These are phyloP conservation scores for Panulirus ornatus DNA, from an alignment of 1,140 invertebrate species.

Conservation along the genomic window DNA sequence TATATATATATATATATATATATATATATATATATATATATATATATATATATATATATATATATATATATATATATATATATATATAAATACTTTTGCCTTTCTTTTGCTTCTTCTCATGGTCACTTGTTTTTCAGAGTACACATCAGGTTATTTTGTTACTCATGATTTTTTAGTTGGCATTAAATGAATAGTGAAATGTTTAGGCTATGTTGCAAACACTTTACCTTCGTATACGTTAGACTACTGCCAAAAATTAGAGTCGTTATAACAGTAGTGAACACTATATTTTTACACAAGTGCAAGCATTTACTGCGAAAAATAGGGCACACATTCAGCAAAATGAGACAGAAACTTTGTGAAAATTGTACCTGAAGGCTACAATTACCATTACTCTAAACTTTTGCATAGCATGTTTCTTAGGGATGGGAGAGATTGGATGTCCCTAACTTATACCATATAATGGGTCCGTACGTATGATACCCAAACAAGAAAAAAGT, in stretches of 20 bases:
- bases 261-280: slow-evolving; percentile 47
- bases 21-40: background rate
- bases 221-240: background rate
- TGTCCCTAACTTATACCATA: no score
- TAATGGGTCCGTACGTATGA: no score
- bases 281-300: slow-evolving; percentile 10
- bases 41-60: slow-evolving; percentile 26
- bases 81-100: slow-evolving; percentile 9
- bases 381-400: slow-evolving; percentile 38
- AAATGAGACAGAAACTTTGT: slow-evolving; percentile 53
- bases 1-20: slow-evolving; percentile 36
- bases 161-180: no score
- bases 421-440: background rate
- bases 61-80: slow-evolving; percentile 47
- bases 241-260: slow-evolving; percentile 48
- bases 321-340: slow-evolving; percentile 56
- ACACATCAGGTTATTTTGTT: no score
- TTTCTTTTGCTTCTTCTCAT: background rate
- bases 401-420: background rate
- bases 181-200: no score
- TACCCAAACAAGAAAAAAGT: no score
- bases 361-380: slow-evolving; percentile 35
- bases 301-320: slow-evolving; percentile 43
- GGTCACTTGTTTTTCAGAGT: no score
- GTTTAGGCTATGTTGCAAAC: no score